These are phyloP conservation scores for Anhinga rufa DNA, from an alignment of 2,113 vertebrate genomes.

Conservation along the genomic window DNA sequence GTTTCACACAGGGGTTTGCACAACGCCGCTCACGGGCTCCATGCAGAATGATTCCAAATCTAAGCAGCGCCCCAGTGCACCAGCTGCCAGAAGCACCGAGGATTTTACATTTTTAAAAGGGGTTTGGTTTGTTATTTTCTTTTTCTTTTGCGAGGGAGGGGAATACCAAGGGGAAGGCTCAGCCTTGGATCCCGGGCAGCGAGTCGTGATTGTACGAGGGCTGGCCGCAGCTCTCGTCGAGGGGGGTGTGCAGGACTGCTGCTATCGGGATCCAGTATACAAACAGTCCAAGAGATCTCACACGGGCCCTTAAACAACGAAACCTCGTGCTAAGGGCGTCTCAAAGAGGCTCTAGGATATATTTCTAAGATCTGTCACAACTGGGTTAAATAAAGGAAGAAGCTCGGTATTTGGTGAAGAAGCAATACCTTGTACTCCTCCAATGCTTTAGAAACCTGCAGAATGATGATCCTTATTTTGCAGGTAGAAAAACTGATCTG, in stretches of 20 bases:
- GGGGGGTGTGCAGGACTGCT: too few species aligned
- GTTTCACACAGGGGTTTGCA: neutral
- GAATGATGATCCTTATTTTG: neutral
- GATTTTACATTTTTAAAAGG: neutral
- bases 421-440: too few species aligned
- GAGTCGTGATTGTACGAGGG: neutral
- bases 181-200: fast-evolving
- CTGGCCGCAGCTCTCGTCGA: neutral
- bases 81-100: neutral
- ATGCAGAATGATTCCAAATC: neutral
- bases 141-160: neutral
- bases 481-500: neutral
- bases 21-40: neutral
- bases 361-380: neutral
- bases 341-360: neutral
- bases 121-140: fast-evolving
- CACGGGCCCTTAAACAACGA: neutral
- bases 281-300: neutral
- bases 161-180: neutral
- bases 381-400: neutral
- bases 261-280: neutral
- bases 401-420: too few species aligned
- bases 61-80: fast-evolving
- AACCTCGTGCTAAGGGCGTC: neutral
- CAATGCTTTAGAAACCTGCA: neutral